A percentile compares a stretch with the other conserved stretches of the same genome.
Evolutionary conservation across 1,140 invertebrate genomes (phyloP).

Genomic region (Liolophura sinensis): DNA sequence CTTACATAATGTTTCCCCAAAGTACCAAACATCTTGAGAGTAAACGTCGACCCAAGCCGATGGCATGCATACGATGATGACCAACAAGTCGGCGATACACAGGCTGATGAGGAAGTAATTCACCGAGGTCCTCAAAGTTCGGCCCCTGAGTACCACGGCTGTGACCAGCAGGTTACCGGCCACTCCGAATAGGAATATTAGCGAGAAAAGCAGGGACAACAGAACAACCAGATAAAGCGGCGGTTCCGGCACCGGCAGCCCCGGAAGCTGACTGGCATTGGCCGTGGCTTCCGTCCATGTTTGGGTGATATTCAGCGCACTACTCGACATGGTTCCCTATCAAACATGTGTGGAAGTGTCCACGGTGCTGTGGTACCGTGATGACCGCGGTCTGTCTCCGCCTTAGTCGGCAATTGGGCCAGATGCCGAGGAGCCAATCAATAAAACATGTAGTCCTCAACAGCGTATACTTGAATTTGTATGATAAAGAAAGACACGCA

Average conservation of each 20-base stretch:
- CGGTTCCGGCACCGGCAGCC: slow-evolving; percentile 52
- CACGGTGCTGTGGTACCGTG: too few relatives aligned
- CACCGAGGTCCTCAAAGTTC: slow-evolving; percentile 77
- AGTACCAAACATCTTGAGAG: slow-evolving; percentile 75
- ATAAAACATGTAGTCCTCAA: too few relatives aligned
- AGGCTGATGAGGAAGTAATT: slow-evolving; percentile 83
- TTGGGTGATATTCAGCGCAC: too few relatives aligned
- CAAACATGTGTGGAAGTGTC: too few relatives aligned
- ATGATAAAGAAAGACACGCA: too few relatives aligned
- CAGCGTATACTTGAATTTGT: too few relatives aligned
- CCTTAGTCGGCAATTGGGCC: too few relatives aligned
- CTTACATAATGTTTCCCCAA: slow-evolving; percentile 80
- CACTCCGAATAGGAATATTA: slow-evolving; percentile 36
- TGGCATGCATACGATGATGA: slow-evolving; percentile 84
- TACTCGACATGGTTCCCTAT: too few relatives aligned
- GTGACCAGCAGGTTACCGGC: slow-evolving; percentile 37
- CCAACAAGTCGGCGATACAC: slow-evolving; percentile 71
- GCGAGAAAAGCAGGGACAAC: slow-evolving; percentile 27
- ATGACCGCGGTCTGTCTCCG: too few relatives aligned
- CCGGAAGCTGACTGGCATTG: too few relatives aligned
- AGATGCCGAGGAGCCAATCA: too few relatives aligned
- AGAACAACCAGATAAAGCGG: slow-evolving; percentile 77
- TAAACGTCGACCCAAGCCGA: slow-evolving; percentile 83
- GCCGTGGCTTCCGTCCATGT: too few relatives aligned
- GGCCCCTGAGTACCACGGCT: slow-evolving; percentile 28